A percentile compares a stretch with the other conserved stretches of the same genome.
Evolutionary conservation across 1,140 invertebrate species (phyloP).

Genomic region (Drosophila fuyamai): DNA sequence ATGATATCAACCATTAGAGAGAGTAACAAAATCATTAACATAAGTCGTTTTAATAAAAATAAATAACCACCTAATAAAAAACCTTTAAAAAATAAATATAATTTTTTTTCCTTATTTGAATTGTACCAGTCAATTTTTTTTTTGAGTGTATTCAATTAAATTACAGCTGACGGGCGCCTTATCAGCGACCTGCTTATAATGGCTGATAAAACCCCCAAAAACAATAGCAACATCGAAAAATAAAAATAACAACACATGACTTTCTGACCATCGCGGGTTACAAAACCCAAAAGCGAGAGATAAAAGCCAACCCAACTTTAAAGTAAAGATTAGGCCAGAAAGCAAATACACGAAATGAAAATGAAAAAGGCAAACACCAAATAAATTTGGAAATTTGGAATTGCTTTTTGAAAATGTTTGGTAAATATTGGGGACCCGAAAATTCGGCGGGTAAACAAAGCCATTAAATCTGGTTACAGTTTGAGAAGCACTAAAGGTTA

Average conservation of each 20-base stretch:
- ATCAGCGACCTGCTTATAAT: constrained; percentile 71
- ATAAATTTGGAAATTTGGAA: constrained; percentile 54
- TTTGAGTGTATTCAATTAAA: constrained; percentile 37
- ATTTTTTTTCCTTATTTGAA: no score
- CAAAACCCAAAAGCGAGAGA: constrained; percentile 27
- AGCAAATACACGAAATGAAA: constrained; percentile 29
- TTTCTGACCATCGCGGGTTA: constrained; percentile 44
- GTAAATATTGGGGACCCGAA: constrained; percentile 18
- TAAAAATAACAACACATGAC: constrained; percentile 43
- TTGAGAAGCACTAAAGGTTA: not conserved
- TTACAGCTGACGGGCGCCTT: constrained; percentile 52
- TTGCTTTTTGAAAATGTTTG: constrained; percentile 29
- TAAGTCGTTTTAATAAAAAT: not conserved
- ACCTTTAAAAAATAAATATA: no score
- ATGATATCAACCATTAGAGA: no score
- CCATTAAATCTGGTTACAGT: constrained; percentile 35
- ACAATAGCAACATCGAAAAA: constrained; percentile 18
- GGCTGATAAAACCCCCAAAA: constrained; percentile 56
- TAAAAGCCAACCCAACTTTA: constrained; percentile 41
- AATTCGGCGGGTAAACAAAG: constrained; percentile 30
- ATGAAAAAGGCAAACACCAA: constrained; percentile 42
- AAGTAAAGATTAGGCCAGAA: constrained; percentile 27
- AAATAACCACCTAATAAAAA: no score
- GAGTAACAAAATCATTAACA: not conserved
- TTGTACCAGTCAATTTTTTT: not conserved